Percentiles rank a stretch among this genome's conserved stretches.
Evolutionary conservation across 2,113 vertebrate genomes (phyloP).

Genomic region (Beaufortia kweichowensis): DNA sequence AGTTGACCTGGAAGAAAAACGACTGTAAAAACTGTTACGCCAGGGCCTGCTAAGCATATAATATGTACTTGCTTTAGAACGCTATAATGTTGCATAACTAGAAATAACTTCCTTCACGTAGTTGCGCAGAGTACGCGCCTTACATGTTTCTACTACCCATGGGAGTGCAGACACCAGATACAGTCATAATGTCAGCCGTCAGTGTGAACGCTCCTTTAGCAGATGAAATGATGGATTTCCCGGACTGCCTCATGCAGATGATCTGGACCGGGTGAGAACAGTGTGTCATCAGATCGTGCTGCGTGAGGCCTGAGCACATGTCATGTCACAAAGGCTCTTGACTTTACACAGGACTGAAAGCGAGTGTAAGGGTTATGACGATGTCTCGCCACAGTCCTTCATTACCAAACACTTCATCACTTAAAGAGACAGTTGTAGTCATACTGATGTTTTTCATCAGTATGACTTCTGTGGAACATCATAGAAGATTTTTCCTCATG

Average conservation of each 20-base stretch:
- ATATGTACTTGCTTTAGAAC: no score
- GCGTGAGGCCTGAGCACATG: not conserved
- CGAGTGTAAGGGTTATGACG: constrained; percentile 5
- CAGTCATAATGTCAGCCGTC: not conserved
- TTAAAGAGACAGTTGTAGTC: not conserved
- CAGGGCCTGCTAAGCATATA: no score
- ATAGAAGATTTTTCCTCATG: no score
- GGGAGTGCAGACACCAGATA: no score
- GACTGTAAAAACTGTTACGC: no score
- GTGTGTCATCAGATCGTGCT: constrained; percentile 8
- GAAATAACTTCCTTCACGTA: no score
- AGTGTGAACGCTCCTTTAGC: not conserved
- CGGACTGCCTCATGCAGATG: not conserved
- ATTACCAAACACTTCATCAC: not conserved
- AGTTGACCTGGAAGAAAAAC: no score
- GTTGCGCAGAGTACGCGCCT: no score
- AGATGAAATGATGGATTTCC: constrained; percentile 1
- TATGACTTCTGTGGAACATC: not conserved
- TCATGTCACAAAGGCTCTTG: constrained; percentile 5
- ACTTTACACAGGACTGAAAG: constrained; percentile 17
- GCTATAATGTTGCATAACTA: no score
- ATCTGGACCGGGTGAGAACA: not conserved
- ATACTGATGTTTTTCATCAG: not conserved
- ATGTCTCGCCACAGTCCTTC: not conserved
- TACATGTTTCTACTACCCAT: no score